These are phyloP conservation scores for Anableps anableps DNA, from an alignment of 2,797 vertebrate species.

Conservation along the genomic window DNA sequence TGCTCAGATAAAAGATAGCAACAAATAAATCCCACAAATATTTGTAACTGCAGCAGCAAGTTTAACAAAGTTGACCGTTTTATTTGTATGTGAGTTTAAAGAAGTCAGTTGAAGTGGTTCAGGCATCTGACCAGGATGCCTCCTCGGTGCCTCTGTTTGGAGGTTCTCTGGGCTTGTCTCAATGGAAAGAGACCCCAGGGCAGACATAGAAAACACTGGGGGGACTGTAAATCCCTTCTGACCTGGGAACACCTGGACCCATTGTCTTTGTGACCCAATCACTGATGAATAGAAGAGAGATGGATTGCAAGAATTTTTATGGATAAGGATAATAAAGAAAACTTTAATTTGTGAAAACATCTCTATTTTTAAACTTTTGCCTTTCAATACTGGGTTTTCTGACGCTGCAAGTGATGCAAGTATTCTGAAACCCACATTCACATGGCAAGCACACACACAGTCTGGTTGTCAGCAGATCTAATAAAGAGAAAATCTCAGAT, in stretches of 20 bases:
- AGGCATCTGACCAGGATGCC: not conserved
- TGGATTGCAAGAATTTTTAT: not conserved
- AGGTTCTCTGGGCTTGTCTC: not conserved
- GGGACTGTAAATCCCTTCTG: not conserved
- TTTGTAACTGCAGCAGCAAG: not conserved
- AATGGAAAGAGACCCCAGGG: not conserved
- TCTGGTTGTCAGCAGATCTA: conserved; percentile 45
- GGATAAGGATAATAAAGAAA: not conserved
- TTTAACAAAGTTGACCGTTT: not conserved
- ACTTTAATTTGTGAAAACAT: not conserved
- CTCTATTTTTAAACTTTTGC: not conserved
- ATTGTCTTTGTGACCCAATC: not conserved
- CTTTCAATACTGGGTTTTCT: not conserved
- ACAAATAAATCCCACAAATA: not conserved
- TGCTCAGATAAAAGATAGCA: not conserved
- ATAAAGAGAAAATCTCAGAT: conserved; percentile 55
- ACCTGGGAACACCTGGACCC: not conserved
- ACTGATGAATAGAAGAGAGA: no score
- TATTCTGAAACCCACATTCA: not conserved
- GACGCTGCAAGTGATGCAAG: not conserved
- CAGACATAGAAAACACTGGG: not conserved
- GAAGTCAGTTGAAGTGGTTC: not conserved
- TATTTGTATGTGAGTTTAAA: not conserved
- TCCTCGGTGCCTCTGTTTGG: not conserved
- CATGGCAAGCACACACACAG: not conserved